A percentile compares a stretch with the other conserved stretches of the same genome.
phyloP scores from a whole-genome alignment of 2,797 vertebrate species.

The Glyptemys insculpta region DNA sequence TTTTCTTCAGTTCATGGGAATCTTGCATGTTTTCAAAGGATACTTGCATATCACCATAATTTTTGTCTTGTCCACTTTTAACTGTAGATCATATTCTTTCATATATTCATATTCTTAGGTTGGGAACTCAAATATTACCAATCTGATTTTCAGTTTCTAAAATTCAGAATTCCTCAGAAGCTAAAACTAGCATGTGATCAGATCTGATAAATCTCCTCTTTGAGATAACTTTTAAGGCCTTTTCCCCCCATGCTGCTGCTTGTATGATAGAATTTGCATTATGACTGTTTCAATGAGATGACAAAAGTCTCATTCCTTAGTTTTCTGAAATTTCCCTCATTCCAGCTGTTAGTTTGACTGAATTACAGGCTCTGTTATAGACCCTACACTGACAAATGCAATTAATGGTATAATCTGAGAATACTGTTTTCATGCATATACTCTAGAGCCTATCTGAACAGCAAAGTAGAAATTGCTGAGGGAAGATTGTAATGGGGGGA shows the following conservation, averaged over 20 bases:
- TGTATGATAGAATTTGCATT: not conserved
- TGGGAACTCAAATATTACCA: not conserved
- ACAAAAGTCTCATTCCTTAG: slow-evolving; percentile 4
- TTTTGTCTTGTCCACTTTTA: too few relatives aligned
- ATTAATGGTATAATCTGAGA: not conserved
- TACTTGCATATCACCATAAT: too few relatives aligned
- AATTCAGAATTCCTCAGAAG: not conserved
- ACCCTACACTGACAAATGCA: not conserved
- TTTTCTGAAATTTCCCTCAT: not conserved
- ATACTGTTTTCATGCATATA: not conserved
- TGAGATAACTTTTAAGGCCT: not conserved
- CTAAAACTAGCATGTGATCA: not conserved
- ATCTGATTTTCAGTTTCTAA: not conserved
- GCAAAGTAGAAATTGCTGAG: not conserved
- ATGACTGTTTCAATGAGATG: not conserved
- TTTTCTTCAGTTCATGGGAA: too few relatives aligned
- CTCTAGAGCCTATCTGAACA: not conserved
- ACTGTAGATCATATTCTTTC: too few relatives aligned
- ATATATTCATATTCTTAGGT: not conserved
- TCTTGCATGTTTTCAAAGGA: too few relatives aligned
- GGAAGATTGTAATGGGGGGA: rapidly evolving
- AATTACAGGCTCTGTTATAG: not conserved
- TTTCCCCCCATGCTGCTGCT: not conserved
- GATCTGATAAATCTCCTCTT: not conserved
- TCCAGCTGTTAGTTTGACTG: not conserved